Percentiles rank a stretch among this genome's conserved stretches.
Evolutionary conservation across 2,113 vertebrate species (phyloP).

Genomic region (Tursiops truncatus): DNA sequence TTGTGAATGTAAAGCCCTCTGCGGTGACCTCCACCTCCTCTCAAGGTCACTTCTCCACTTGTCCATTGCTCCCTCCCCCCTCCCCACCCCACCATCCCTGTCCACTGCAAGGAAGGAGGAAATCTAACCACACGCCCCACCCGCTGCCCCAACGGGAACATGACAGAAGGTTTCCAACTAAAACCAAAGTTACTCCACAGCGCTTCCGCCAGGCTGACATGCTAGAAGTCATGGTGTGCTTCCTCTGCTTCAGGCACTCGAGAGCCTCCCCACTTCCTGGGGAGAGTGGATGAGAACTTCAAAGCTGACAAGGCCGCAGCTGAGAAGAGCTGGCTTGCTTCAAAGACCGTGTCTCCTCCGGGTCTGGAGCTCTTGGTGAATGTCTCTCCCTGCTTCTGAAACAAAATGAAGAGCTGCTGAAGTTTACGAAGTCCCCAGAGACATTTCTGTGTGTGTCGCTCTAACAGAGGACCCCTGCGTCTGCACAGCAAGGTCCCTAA

Average conservation of each 20-base stretch:
- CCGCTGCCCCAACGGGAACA: neutral
- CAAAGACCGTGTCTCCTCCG: neutral
- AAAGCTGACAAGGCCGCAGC: neutral
- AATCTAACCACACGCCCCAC: neutral
- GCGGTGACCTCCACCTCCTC: neutral
- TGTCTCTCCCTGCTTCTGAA: neutral
- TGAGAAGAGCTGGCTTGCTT: neutral
- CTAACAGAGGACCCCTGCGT: neutral
- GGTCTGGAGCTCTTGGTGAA: neutral
- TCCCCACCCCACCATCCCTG: rapidly evolving
- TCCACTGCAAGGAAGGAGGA: neutral
- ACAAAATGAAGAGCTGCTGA: neutral
- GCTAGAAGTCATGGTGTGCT: neutral
- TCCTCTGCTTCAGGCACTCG: neutral
- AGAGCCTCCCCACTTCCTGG: neutral
- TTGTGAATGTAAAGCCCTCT: neutral
- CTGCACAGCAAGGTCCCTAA: neutral
- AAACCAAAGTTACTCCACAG: conserved; percentile 49
- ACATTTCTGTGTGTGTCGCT: neutral
- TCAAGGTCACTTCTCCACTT: neutral
- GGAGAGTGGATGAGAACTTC: conserved; percentile 2
- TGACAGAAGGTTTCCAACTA: conserved; percentile 24
- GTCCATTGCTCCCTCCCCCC: neutral
- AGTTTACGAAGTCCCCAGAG: neutral
- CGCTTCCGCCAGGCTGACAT: conserved; percentile 40